Conservation (phyloP, 2,797 vertebrate genomes). For the Microctenopoma lineatum region DNA sequence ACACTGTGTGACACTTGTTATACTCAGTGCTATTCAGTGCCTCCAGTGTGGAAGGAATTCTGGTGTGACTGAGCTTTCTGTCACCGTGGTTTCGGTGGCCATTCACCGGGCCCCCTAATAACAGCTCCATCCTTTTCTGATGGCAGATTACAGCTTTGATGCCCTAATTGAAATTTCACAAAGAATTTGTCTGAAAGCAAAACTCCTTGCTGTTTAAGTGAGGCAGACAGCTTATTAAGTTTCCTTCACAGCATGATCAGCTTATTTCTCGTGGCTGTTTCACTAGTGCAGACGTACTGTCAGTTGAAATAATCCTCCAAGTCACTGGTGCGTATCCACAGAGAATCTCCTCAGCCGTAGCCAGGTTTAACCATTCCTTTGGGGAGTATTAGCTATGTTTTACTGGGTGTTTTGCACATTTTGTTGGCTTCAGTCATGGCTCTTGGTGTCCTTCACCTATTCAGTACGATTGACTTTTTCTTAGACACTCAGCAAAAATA, state of each 20-base stretch:
- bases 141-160: slow-evolving; percentile 60
- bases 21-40: slow-evolving; percentile 21
- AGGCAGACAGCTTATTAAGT: slow-evolving; percentile 77
- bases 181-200: slow-evolving; percentile 69
- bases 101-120: slow-evolving; percentile 31
- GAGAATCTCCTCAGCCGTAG: slow-evolving; percentile 29
- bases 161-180: slow-evolving; percentile 77
- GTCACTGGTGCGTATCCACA: slow-evolving; percentile 17
- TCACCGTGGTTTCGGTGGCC: slow-evolving; percentile 33
- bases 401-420: slow-evolving; percentile 2
- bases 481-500: slow-evolving; percentile 32
- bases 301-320: slow-evolving; percentile 69
- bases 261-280: slow-evolving; percentile 65
- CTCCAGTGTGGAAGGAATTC: slow-evolving; percentile 43
- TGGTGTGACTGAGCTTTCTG: slow-evolving; percentile 48
- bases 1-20: slow-evolving; percentile 26
- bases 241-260: slow-evolving; percentile 66
- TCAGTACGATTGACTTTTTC: slow-evolving; percentile 15
- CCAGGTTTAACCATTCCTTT: slow-evolving; percentile 24
- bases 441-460: background rate
- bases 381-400: background rate
- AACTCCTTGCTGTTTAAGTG: slow-evolving; percentile 59
- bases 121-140: slow-evolving; percentile 44
- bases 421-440: slow-evolving; percentile 9
- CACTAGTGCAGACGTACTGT: slow-evolving; percentile 66